These are phyloP conservation scores for Lacanobia wlatinum DNA, from an alignment of 2,888 invertebrate species.

Conservation along the genomic window DNA sequence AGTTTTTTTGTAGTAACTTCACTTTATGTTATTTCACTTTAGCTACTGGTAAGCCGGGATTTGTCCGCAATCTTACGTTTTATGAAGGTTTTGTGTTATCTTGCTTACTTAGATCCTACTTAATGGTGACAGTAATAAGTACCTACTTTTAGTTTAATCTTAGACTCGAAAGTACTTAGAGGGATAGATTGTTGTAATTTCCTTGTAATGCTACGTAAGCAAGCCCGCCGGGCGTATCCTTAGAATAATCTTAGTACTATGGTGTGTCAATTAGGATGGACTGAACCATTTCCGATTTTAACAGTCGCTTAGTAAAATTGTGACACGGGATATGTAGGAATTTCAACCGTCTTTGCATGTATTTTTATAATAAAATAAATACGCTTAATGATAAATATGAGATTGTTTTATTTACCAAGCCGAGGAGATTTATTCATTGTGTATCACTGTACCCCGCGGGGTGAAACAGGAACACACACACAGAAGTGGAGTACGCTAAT, in stretches of 20 bases:
- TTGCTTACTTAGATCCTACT: slow-evolving; percentile 60
- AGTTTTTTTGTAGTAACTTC: slow-evolving; percentile 22
- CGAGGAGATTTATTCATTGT: background rate
- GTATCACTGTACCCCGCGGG: no score
- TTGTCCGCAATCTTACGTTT: slow-evolving; percentile 70
- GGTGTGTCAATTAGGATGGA: slow-evolving; percentile 62
- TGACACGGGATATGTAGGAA: slow-evolving; percentile 55
- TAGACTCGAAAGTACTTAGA: slow-evolving; percentile 68
- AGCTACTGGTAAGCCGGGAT: slow-evolving; percentile 69
- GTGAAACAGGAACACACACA: no score
- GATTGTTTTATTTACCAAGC: slow-evolving; percentile 43
- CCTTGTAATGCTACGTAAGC: slow-evolving; percentile 41
- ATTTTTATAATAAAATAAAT: slow-evolving; percentile 71
- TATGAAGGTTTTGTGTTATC: slow-evolving; percentile 61
- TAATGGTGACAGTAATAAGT: slow-evolving; percentile 54
- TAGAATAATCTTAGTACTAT: slow-evolving; percentile 47
- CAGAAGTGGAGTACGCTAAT: no score
- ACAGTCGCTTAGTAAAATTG: slow-evolving; percentile 54
- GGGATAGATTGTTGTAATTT: slow-evolving; percentile 58
- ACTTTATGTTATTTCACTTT: slow-evolving; percentile 40
- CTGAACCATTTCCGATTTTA: slow-evolving; percentile 42
- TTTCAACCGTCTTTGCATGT: slow-evolving; percentile 65
- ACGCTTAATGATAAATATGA: slow-evolving; percentile 25
- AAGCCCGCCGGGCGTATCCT: slow-evolving; percentile 42
- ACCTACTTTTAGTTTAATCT: slow-evolving; percentile 61